These are phyloP conservation scores for Spea bombifrons DNA, from an alignment of 2,113 vertebrate genomes.

Conservation along the genomic window DNA sequence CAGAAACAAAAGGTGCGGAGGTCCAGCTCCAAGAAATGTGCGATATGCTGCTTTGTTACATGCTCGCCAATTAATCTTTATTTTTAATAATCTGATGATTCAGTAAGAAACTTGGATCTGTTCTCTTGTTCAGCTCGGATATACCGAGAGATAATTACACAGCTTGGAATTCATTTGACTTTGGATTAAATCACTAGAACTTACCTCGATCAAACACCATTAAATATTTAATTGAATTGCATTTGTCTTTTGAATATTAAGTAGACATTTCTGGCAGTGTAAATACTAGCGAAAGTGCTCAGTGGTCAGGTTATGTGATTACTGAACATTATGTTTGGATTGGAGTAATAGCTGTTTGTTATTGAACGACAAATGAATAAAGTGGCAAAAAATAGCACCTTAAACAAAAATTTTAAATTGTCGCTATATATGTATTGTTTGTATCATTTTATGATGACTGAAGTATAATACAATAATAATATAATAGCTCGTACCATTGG, in stretches of 20 bases:
- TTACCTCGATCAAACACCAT: conserved; percentile 39
- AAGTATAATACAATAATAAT: too few relatives aligned
- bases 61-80: background rate
- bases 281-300: conserved; percentile 7
- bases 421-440: too few relatives aligned
- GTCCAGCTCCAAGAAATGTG: background rate
- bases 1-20: too few relatives aligned
- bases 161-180: conserved; percentile 15
- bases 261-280: conserved; percentile 4
- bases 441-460: too few relatives aligned
- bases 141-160: conserved; percentile 14
- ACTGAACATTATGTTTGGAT: conserved; percentile 1
- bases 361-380: background rate
- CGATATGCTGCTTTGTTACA: background rate
- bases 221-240: conserved; percentile 25
- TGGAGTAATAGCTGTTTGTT: background rate
- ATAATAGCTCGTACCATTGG: too few relatives aligned
- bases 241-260: conserved; percentile 40
- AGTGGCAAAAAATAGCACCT: too few relatives aligned
- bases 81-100: background rate
- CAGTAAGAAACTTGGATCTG: background rate
- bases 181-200: conserved; percentile 16
- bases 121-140: conserved; percentile 12
- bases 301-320: background rate
- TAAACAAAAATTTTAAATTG: too few relatives aligned